Evolutionary conservation across 2,888 invertebrate genomes (phyloP), one percentile per base, ranked within the genome.

Genomic region (Candidula unifasciata): DNA sequence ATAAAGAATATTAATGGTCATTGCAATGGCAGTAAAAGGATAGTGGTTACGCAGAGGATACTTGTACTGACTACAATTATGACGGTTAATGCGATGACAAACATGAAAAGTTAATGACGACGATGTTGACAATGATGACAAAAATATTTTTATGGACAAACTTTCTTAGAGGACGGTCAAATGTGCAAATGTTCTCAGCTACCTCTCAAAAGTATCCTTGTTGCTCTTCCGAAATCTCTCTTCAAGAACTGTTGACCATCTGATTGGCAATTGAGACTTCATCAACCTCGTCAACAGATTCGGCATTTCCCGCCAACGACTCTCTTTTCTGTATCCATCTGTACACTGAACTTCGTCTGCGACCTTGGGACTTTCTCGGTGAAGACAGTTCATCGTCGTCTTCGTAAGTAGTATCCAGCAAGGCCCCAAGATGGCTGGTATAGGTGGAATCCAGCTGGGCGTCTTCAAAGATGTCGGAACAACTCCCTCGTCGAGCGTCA

Each of bases 211-310:
- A 44, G 44, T 44, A 44, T 44, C 13, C 44, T 44, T 44, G 44
- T 44, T 44, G 44, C 44, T 13, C 44, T 44, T 44, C 44, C 6
- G 8, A 44, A 44, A 44, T 37, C 21, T 35, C 21, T 6, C 37
- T 33, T 69, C 24, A 16, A 37, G 69, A 35, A 5, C 44, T n/a
- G 73, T 6, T 13, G n/a, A 73, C 44, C 16, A 64, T 68, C 68
- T 6, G n/a, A 37, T 84, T 84, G 52, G 81, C 84, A 13, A 66
- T 24, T 27, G n/a, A n/a, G 5, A 84, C 84, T 52, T 80, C 44
- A 33, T 76, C 84, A 16, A 84, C 80, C 33, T 78, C 84, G 13
- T 78, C 84, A 27, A 73, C 66, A 21, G 57, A 57, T 8, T 18
- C 21, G 57, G 33, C 37, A 27, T 8, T 18, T 8, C 33, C 52